phyloP scores from a whole-genome alignment of 1,140 invertebrate genomes.

The Leptinotarsa texana region DNA sequence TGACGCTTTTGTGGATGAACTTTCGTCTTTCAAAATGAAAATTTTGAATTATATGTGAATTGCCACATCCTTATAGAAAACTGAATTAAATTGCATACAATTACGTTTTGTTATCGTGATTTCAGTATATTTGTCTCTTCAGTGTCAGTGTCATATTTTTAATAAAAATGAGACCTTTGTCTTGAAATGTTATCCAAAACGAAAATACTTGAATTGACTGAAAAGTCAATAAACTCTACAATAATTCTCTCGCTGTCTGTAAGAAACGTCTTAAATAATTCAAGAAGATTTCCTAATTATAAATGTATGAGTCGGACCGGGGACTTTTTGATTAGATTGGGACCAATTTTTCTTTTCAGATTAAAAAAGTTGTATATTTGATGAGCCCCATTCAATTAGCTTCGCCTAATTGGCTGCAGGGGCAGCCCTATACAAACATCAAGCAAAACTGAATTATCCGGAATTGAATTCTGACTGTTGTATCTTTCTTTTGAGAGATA shows the following conservation, averaged over 20 bases:
- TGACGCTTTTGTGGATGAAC: too few relatives aligned
- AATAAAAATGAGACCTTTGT: too few relatives aligned
- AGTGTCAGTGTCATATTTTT: too few relatives aligned
- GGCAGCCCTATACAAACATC: conserved; percentile 17
- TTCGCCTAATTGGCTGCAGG: conserved; percentile 30
- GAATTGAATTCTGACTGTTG: background rate
- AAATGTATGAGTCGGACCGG: conserved; percentile 30
- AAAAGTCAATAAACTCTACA: background rate
- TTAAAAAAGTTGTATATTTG: conserved; percentile 38
- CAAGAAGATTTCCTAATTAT: conserved; percentile 33
- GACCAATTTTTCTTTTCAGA: conserved; percentile 35
- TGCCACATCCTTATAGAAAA: too few relatives aligned
- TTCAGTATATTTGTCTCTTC: too few relatives aligned
- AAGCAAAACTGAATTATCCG: conserved; percentile 3
- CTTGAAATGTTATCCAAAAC: too few relatives aligned
- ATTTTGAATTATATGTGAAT: too few relatives aligned
- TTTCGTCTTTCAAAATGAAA: too few relatives aligned
- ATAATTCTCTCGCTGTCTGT: conserved; percentile 16
- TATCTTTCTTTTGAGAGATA: background rate
- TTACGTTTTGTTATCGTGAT: too few relatives aligned
- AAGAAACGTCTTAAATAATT: conserved; percentile 28
- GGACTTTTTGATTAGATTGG: conserved; percentile 34
- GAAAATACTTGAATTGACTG: too few relatives aligned
- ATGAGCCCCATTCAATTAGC: conserved; percentile 34
- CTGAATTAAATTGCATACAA: too few relatives aligned